A percentile compares a stretch with the other conserved stretches of the same genome.
phyloP scores from a whole-genome alignment of 1,140 invertebrate genomes.

The Ylistrum balloti region DNA sequence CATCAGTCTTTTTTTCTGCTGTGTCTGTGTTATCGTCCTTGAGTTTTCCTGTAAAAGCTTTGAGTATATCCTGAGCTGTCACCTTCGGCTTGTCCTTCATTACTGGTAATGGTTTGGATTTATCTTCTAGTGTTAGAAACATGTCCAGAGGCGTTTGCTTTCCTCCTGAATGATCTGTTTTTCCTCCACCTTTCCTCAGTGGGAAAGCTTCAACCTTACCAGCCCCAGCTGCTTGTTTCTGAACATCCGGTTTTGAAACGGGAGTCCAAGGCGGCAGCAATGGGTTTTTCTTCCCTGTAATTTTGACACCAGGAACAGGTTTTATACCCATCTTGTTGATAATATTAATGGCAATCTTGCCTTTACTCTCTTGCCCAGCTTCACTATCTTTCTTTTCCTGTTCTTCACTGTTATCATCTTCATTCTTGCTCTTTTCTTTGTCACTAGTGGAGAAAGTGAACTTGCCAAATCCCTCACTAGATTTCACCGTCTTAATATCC shows the following conservation, averaged over 20 bases:
- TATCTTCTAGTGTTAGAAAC: constrained; percentile 66
- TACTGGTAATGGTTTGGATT: constrained; percentile 60
- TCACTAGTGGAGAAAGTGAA: neutral
- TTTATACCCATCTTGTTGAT: constrained; percentile 63
- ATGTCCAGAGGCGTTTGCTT: constrained; percentile 64
- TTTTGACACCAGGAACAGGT: constrained; percentile 30
- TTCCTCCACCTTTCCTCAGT: neutral
- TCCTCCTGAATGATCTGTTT: constrained; percentile 37
- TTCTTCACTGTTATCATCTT: constrained; percentile 43
- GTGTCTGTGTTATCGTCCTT: constrained; percentile 51
- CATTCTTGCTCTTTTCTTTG: constrained; percentile 30
- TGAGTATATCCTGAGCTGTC: constrained; percentile 61
- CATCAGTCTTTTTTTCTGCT: neutral
- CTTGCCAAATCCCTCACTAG: neutral
- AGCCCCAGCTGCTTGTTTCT: constrained; percentile 47
- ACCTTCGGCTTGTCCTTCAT: constrained; percentile 49
- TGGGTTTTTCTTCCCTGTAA: constrained; percentile 60
- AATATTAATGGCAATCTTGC: constrained; percentile 65
- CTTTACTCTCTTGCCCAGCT: constrained; percentile 55
- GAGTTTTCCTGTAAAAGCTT: constrained; percentile 60
- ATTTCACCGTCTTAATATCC: constrained; percentile 39
- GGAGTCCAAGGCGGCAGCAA: constrained; percentile 72
- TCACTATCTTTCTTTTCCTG: neutral
- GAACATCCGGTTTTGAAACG: constrained; percentile 56
- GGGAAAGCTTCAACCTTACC: constrained; percentile 27